phyloP scores from a whole-genome alignment of 2,888 invertebrate species.

The Ennomos fuscantarius region DNA sequence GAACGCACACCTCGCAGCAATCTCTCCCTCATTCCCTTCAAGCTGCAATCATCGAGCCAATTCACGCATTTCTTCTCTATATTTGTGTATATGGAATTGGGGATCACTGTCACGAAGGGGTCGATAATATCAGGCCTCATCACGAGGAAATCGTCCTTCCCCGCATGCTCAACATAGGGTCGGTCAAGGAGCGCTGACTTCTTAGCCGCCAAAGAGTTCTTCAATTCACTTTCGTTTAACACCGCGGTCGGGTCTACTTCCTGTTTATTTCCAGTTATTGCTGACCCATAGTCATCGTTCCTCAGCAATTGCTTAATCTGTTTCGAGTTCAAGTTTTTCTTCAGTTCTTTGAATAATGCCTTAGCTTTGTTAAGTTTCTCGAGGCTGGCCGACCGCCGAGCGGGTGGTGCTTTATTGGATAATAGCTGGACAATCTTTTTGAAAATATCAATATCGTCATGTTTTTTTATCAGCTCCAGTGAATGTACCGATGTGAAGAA shows the following conservation, averaged over 20 bases:
- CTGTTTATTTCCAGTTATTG: constrained; percentile 1
- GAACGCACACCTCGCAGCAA: constrained; percentile 49
- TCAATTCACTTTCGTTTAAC: constrained; percentile 54
- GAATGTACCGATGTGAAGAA: too few relatives aligned
- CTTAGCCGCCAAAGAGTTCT: constrained; percentile 41
- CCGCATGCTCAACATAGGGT: constrained; percentile 57
- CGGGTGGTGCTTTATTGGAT: too few relatives aligned
- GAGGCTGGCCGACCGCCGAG: too few relatives aligned
- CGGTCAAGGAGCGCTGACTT: constrained; percentile 53
- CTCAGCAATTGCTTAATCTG: constrained; percentile 12
- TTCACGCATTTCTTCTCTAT: constrained; percentile 71
- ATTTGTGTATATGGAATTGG: constrained; percentile 67
- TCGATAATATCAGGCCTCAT: constrained; percentile 50
- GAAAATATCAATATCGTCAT: too few relatives aligned
- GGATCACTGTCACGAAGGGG: constrained; percentile 64
- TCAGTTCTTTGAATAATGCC: too few relatives aligned
- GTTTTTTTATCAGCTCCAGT: too few relatives aligned
- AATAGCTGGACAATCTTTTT: too few relatives aligned
- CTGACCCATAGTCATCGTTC: neutral
- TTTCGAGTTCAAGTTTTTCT: too few relatives aligned
- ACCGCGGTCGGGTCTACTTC: neutral
- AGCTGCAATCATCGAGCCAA: constrained; percentile 72
- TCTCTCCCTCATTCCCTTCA: constrained; percentile 58
- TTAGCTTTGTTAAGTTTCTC: too few relatives aligned
- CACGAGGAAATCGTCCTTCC: constrained; percentile 66